These are phyloP conservation scores for Crossocerus cetratus DNA, from an alignment of 2,888 invertebrate genomes.

Conservation along the genomic window DNA sequence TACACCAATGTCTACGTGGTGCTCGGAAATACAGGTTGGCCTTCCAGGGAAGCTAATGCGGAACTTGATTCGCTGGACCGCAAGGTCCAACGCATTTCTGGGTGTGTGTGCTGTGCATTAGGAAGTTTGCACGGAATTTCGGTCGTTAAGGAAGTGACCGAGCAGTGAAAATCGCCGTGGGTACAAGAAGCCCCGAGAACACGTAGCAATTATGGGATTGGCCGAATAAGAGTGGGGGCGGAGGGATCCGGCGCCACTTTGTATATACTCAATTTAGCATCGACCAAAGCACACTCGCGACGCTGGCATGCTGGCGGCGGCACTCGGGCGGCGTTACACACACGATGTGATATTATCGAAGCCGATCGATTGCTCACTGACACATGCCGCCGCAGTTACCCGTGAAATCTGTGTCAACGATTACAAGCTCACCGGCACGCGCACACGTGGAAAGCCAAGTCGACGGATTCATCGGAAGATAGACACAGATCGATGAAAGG, in stretches of 20 bases:
- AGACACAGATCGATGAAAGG: slow-evolving; percentile 34
- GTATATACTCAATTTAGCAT: slow-evolving; percentile 4
- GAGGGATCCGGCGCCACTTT: neutral
- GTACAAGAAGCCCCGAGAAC: slow-evolving; percentile 20
- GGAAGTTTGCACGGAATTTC: no score
- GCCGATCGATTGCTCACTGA: slow-evolving; percentile 3
- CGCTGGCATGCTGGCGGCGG: neutral
- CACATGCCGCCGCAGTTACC: slow-evolving; percentile 5
- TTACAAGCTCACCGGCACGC: slow-evolving; percentile 4
- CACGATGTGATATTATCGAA: neutral
- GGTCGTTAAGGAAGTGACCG: slow-evolving; percentile 40
- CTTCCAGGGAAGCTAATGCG: no score
- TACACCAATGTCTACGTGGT: no score
- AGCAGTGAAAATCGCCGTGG: slow-evolving; percentile 17
- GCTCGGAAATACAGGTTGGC: no score
- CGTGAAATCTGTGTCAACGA: slow-evolving; percentile 42
- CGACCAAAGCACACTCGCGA: neutral
- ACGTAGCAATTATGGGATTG: neutral
- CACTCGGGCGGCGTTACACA: neutral
- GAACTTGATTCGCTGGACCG: no score
- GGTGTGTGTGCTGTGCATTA: no score
- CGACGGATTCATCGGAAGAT: no score
- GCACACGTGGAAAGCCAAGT: no score
- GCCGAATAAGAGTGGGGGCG: neutral
- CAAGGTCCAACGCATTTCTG: no score